Conservation (phyloP, 2,797 vertebrate species). For the Australoheros facetus region DNA sequence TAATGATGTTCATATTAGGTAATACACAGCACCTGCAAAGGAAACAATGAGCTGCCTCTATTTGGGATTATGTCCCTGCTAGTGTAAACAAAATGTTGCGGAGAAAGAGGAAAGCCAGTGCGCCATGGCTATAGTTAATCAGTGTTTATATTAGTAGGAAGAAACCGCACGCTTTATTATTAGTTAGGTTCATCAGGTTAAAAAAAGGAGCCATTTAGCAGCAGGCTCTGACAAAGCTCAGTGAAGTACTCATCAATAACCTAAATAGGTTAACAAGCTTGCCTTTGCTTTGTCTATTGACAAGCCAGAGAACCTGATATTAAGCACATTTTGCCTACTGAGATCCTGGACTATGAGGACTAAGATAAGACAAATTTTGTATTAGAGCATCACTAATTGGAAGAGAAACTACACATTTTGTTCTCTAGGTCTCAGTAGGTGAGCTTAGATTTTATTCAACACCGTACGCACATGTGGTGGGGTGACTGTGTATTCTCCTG, state of each 20-base stretch:
- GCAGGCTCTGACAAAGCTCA: conserved; percentile 48
- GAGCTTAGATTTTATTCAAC: conserved; percentile 38
- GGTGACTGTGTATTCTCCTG: conserved; percentile 16
- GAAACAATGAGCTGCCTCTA: conserved; percentile 48
- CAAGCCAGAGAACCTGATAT: conserved; percentile 46
- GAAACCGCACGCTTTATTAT: conserved; percentile 39
- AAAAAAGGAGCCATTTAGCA: conserved; percentile 56
- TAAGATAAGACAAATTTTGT: conserved; percentile 23
- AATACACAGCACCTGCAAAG: conserved; percentile 46
- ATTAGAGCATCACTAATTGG: conserved; percentile 43
- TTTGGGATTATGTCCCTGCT: conserved; percentile 62
- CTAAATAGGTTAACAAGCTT: conserved; percentile 76
- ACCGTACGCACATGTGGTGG: conserved; percentile 18
- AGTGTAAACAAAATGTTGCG: conserved; percentile 59
- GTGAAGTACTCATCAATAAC: conserved; percentile 68
- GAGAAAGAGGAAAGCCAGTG: conserved; percentile 53
- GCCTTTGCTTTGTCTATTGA: conserved; percentile 69
- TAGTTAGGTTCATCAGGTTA: conserved; percentile 46
- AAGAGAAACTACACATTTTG: conserved; percentile 24
- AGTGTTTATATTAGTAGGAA: conserved; percentile 38
- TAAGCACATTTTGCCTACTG: conserved; percentile 29
- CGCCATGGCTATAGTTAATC: conserved; percentile 57
- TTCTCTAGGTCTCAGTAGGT: conserved; percentile 23
- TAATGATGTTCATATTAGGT: conserved; percentile 8
- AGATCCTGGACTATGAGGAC: conserved; percentile 7